Evolutionary conservation across 2,113 vertebrate species (phyloP).

Genomic region (Oryzias celebensis): DNA sequence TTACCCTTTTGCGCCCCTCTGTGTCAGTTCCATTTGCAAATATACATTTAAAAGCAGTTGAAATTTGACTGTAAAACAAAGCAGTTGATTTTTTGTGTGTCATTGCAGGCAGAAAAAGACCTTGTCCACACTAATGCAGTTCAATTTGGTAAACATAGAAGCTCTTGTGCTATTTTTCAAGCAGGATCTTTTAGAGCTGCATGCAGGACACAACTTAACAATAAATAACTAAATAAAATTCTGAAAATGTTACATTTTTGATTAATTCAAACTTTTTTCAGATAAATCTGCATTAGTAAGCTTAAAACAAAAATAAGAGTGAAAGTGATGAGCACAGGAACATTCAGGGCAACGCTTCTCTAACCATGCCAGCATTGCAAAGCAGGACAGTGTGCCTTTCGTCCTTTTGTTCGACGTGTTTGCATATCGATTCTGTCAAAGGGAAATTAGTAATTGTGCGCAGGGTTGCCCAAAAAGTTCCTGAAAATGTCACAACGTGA

Average conservation of each 20-base stretch:
- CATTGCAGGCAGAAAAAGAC: no score
- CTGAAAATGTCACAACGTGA: conserved; percentile 18
- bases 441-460: no score
- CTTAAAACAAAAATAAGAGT: no score
- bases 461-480: conserved; percentile 39
- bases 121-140: no score
- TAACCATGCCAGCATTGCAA: background rate
- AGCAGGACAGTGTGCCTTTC: background rate
- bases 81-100: no score
- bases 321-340: conserved; percentile 27
- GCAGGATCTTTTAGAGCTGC: conserved; percentile 36
- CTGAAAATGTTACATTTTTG: conserved; percentile 29
- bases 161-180: conserved; percentile 13
- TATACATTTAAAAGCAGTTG: no score
- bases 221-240: conserved; percentile 3
- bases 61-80: no score
- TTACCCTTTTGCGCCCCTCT: no score
- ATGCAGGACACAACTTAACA: conserved; percentile 33
- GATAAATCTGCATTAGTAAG: no score
- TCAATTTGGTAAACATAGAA: background rate
- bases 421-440: no score
- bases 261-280: background rate
- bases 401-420: no score
- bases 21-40: no score
- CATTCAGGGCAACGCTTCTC: conserved; percentile 26